Base-by-base conservation (phyloP, 2,888 invertebrate species). In the Apamea anceps region DNA sequence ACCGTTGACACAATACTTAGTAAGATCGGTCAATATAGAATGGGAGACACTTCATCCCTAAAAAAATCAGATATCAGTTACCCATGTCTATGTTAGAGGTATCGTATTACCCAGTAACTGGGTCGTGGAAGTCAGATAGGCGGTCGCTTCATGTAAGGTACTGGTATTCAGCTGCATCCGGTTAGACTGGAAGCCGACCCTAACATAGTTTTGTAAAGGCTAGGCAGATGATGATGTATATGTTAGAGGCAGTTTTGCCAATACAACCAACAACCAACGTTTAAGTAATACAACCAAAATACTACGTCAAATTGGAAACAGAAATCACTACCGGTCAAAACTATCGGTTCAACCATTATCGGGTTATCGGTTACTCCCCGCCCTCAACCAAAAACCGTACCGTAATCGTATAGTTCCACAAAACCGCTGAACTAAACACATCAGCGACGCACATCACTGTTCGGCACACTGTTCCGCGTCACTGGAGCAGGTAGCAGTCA, bases 341-440 rank as follows among this genome's bases (percentile, higher is more conserved):
- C 7, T n/a, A n/a, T n/a, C n/a, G n/a, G n/a, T n/a, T 3, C 37
- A 62, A 63, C 63, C n/a, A n/a, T 18, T 62, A 42, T 62, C 37
- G 12, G n/a, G 37, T 71, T 37, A 65, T 45, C 21, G 37, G 48
- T 21, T 65, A 57, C 2, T 37, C 18, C 3, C 8, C 25, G 42
- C 18, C 18, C 32, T 32, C 28, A 74, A 66, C 37, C 71, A 37
- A 77, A 80, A 82, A 57, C 48, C 42, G 13, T 60, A 18, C 37
- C 5, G 45, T 76, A 76, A 73, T 67, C 25, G 57, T 72, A 37
- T 77, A 77, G 63, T 67, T 45, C 3, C 54, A 74, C 72, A 86
- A 83, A 85, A 79, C 72, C 84, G 72, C 87, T 85, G 86, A 85
- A 79, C 87, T 86, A 83, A 84, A 72, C 75, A 84, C 65, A 86